phyloP scores from a whole-genome alignment of 2,888 invertebrate species.

The Machimus atricapillus region DNA sequence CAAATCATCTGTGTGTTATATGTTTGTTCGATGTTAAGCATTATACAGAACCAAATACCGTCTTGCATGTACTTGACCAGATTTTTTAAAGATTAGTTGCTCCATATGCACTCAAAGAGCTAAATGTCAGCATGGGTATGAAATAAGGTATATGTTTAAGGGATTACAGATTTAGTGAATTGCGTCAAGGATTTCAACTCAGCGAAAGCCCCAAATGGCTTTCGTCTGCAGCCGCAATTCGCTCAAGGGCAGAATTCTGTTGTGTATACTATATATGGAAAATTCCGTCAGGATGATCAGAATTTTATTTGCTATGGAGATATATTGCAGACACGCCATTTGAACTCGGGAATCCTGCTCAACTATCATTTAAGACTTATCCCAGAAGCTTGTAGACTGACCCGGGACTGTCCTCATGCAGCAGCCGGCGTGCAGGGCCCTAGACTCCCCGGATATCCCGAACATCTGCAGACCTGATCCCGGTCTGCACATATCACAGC shows the following conservation, averaged over 20 bases:
- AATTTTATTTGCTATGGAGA: conserved; percentile 32
- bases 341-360: conserved; percentile 23
- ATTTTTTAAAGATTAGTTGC: neutral
- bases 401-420: neutral
- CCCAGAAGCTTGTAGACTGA: neutral
- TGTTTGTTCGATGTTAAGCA: too few species aligned
- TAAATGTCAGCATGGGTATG: neutral
- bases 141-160: neutral
- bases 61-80: neutral
- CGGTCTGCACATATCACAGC: conserved; percentile 7
- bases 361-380: conserved; percentile 11
- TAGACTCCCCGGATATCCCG: conserved; percentile 1
- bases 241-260: neutral
- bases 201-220: neutral
- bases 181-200: neutral
- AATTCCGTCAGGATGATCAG: conserved; percentile 17
- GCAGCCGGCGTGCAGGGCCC: neutral
- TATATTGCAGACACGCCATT: conserved; percentile 36
- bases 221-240: neutral
- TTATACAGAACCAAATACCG: too few species aligned
- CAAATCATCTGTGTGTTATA: too few species aligned
- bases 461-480: conserved; percentile 24
- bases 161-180: neutral
- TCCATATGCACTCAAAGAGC: neutral
- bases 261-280: neutral